Base-by-base conservation (phyloP, 2,888 invertebrate genomes). In the Tenthredo notha region DNA sequence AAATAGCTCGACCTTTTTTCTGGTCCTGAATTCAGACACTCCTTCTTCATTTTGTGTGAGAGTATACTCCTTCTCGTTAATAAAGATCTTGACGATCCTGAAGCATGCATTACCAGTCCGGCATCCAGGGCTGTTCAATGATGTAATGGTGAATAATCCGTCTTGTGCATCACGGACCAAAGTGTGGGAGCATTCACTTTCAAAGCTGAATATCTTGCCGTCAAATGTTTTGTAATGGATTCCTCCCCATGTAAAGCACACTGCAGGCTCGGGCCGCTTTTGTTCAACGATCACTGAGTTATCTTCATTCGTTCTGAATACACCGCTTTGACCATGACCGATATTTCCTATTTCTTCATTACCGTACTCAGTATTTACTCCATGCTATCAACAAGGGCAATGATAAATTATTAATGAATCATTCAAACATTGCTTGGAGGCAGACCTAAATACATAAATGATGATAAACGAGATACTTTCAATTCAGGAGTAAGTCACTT, bases 151-250 rank as follows among this genome's bases (percentile, higher is more conserved):
- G 92, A 97, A 98, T 5, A 96, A 95, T 87, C 96, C 96, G 85
- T 97, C 96, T 0, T 94, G 93, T 0, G 95, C 94, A 88, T 98
- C 98, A 18, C 96, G 95, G 0, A 97, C 94, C 47, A 98, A 91
- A 0, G 96, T 95, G 90, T 98, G 97, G 0, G 96, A 95, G 92
- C 98, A 98, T 0, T 96, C 95, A 0, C 98, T 96, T 84, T 96
- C 95, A 89, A 97, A 97, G 91, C 97, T 97, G 92, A 88, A 94
- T 90, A 98, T 95, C 89, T 95, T 95, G 9, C 97, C 97, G 93
- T 98, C 98, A 90, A 98, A 98, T 0, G 98, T 98, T 92, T 97
- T 97, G 89, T 96, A 96, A 93, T 98, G 98, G 21, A 95, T 94
- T 50, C 97, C 97, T 37, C 96, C 96, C 98, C 98, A 98, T 1